Percentiles rank a stretch among this genome's conserved stretches.
These are phyloP conservation scores for Phrynocephalus vlangalii DNA, from an alignment of 2,797 vertebrate species.

Conservation along the genomic window DNA sequence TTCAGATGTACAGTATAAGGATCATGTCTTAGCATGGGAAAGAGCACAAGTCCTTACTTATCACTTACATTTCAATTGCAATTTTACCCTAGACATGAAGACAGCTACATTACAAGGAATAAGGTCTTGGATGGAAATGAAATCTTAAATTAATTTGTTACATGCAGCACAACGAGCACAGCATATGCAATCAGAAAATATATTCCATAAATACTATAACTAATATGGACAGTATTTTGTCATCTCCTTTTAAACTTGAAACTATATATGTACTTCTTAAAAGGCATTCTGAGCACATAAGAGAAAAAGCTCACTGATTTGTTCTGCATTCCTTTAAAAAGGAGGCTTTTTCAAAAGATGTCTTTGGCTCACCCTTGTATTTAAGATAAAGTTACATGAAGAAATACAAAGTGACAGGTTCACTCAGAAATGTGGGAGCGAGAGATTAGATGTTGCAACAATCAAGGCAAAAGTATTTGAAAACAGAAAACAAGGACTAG, in stretches of 20 bases:
- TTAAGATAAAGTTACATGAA: conserved; percentile 16
- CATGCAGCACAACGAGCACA: background rate
- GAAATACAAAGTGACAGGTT: conserved; percentile 4
- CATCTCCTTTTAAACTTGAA: conserved; percentile 32
- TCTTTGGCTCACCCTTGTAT: background rate
- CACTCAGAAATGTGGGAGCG: background rate
- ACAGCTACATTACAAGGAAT: background rate
- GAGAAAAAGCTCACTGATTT: background rate
- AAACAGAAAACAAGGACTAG: background rate
- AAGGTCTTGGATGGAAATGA: background rate
- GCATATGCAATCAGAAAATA: background rate
- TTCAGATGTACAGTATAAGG: background rate
- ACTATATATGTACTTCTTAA: background rate
- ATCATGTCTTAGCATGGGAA: background rate
- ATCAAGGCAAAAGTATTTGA: conserved; percentile 3
- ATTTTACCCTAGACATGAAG: background rate
- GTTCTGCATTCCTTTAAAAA: background rate
- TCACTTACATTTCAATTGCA: conserved; percentile 6
- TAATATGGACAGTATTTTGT: conserved; percentile 7
- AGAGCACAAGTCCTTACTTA: background rate
- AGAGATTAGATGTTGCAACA: background rate
- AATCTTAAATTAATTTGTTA: conserved; percentile 23
- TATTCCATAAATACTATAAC: conserved; percentile 7
- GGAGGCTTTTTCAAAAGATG: background rate
- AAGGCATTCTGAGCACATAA: background rate